A percentile compares a stretch with the other conserved stretches of the same genome.
phyloP scores from a whole-genome alignment of 2,888 invertebrate genomes.

The Drosophila melanosoma region DNA sequence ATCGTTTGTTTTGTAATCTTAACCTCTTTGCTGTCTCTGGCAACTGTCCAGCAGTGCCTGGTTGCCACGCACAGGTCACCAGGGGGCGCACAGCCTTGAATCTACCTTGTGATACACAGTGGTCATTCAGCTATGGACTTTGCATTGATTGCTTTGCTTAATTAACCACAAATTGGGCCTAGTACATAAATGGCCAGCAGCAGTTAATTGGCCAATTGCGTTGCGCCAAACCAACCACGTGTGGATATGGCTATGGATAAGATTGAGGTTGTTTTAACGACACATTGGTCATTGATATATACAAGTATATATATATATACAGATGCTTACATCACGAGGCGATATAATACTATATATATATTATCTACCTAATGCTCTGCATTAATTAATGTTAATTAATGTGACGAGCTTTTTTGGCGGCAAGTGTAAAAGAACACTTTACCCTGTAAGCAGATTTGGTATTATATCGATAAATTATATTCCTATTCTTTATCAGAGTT shows the following conservation, averaged over 20 bases:
- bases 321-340: neutral
- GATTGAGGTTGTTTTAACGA: conserved; percentile 19
- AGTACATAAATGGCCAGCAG: conserved; percentile 32
- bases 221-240: conserved; percentile 30
- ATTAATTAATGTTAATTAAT: conserved; percentile 76
- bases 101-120: neutral
- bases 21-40: neutral
- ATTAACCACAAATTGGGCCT: conserved; percentile 50
- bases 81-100: neutral
- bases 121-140: conserved; percentile 17
- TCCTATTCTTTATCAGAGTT: neutral
- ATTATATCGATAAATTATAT: neutral
- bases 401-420: conserved; percentile 41
- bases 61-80: neutral
- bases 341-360: conserved; percentile 23
- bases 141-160: conserved; percentile 28
- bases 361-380: conserved; percentile 28
- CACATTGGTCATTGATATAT: conserved; percentile 15
- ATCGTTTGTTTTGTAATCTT: neutral
- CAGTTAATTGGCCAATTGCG: conserved; percentile 56
- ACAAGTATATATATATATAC: neutral
- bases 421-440: conserved; percentile 4
- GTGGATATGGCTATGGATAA: conserved; percentile 22
- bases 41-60: neutral
- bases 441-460: conserved; percentile 4